phyloP scores from a whole-genome alignment of 2,113 vertebrate genomes.

The Hippocampus guttulatus region DNA sequence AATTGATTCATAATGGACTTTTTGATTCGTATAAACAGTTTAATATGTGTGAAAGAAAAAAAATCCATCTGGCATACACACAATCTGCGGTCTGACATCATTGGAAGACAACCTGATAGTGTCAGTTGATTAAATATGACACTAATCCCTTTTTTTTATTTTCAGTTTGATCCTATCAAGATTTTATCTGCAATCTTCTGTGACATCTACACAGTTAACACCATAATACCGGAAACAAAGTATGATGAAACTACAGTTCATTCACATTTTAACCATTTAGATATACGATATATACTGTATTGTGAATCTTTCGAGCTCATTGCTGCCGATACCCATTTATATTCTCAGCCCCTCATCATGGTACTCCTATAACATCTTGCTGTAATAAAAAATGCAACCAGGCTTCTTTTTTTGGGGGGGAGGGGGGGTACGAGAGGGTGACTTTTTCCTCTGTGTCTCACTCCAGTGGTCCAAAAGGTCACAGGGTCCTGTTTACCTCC shows the following conservation, averaged over 20 bases:
- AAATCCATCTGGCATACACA: background rate
- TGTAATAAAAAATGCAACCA: slow-evolving; percentile 13
- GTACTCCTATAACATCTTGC: slow-evolving; percentile 3
- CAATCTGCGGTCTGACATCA: slow-evolving; percentile 14
- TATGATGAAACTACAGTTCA: background rate
- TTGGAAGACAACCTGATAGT: background rate
- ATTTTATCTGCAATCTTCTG: slow-evolving; percentile 16
- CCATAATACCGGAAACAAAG: background rate
- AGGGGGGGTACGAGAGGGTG: background rate
- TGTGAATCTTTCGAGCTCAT: no score
- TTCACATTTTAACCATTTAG: background rate
- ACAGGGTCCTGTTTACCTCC: slow-evolving; percentile 59
- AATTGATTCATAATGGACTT: background rate
- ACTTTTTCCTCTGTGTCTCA: slow-evolving; percentile 28
- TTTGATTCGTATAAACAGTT: background rate
- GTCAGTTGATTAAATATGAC: slow-evolving; percentile 19
- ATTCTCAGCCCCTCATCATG: slow-evolving; percentile 3
- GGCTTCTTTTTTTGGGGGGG: background rate
- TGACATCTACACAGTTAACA: background rate
- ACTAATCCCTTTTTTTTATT: slow-evolving; percentile 27
- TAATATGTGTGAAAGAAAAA: background rate
- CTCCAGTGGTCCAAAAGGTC: slow-evolving; percentile 50
- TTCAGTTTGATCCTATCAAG: background rate
- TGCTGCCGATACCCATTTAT: background rate
- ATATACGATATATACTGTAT: no score